These are phyloP conservation scores for Mormyrus lacerda DNA, from an alignment of 2,113 vertebrate species.

Conservation along the genomic window DNA sequence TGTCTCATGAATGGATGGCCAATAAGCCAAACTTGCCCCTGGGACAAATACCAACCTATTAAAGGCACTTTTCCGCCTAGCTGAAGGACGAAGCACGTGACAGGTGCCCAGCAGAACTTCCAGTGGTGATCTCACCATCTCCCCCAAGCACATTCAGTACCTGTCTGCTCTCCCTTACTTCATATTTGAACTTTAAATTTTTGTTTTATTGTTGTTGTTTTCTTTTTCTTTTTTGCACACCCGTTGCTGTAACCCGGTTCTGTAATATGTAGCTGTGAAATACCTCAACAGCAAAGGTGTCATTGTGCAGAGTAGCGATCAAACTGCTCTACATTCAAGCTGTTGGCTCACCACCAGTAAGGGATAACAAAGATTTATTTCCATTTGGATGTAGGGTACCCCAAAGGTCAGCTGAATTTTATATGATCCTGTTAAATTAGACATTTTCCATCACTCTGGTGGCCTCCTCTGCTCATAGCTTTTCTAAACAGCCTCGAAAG, in stretches of 20 bases:
- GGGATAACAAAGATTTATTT: slow-evolving; percentile 6
- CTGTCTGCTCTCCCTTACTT: background rate
- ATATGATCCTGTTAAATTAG: background rate
- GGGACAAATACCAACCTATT: slow-evolving; percentile 52
- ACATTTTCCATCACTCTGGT: background rate
- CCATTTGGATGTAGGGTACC: background rate
- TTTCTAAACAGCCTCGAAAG: slow-evolving; percentile 3
- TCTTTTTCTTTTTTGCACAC: background rate
- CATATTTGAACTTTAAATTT: background rate
- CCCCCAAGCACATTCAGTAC: background rate
- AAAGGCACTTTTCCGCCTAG: slow-evolving; percentile 40
- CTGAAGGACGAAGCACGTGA: background rate
- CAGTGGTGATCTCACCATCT: background rate
- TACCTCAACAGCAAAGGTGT: no score
- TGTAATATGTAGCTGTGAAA: no score
- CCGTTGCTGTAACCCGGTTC: no score
- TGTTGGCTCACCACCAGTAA: background rate
- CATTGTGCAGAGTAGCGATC: background rate
- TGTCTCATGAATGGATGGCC: slow-evolving; percentile 63
- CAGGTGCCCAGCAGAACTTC: background rate
- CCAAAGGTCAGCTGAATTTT: background rate
- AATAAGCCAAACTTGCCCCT: slow-evolving; percentile 49
- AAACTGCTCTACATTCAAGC: background rate
- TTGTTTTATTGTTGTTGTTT: background rate
- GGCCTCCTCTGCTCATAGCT: background rate